These are phyloP conservation scores for Epizoanthus scotinus DNA, from an alignment of 92 coral and sea anemone species.

Conservation along the genomic window DNA sequence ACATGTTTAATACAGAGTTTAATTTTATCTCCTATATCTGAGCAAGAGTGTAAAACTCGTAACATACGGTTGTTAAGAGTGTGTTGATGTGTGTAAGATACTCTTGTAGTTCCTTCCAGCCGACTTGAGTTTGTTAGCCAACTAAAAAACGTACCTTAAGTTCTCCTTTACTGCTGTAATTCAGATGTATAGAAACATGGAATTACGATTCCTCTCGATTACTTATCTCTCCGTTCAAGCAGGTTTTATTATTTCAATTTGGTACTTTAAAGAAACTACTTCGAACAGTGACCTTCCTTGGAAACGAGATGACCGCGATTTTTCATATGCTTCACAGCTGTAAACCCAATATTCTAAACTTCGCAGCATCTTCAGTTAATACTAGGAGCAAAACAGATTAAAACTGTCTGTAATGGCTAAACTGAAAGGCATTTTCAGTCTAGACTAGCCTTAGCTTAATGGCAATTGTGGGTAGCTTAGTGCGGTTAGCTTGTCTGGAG, in stretches of 20 bases:
- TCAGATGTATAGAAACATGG: not conserved
- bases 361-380: not conserved
- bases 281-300: slow-evolving; percentile 10
- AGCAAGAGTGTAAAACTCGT: too few relatives aligned
- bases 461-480: too few relatives aligned
- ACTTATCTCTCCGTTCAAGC: not conserved
- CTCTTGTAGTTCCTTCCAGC: not conserved
- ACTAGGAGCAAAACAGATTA: not conserved
- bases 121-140: too few relatives aligned
- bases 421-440: too few relatives aligned
- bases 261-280: not conserved
- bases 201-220: slow-evolving; percentile 4
- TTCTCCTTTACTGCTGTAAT: not conserved
- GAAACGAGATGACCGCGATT: not conserved
- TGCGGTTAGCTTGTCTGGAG: not conserved
- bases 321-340: slow-evolving; percentile 37
- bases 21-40: too few relatives aligned
- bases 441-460: too few relatives aligned
- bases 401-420: not conserved
- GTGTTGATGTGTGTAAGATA: not conserved
- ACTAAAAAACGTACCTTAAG: too few relatives aligned
- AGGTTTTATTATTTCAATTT: not conserved
- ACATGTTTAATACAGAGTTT: too few relatives aligned
- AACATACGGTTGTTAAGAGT: too few relatives aligned
- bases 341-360: not conserved